These are phyloP conservation scores for Cryptoprocta ferox DNA, from an alignment of 2,797 vertebrate species.

Conservation along the genomic window DNA sequence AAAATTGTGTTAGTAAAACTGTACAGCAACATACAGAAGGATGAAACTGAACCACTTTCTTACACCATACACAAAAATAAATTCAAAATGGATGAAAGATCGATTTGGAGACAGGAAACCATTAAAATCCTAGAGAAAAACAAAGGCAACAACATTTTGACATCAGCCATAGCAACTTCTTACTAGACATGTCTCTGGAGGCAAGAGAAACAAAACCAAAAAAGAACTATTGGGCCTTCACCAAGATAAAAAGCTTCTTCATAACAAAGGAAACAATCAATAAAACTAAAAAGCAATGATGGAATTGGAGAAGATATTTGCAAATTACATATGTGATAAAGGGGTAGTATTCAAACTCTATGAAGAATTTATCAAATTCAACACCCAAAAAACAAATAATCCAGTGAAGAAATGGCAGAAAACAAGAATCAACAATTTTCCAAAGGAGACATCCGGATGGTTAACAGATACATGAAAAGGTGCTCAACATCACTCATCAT, in stretches of 20 bases:
- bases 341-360: not conserved
- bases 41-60: not conserved
- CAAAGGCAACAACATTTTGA: not conserved
- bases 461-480: not conserved
- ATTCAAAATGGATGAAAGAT: not conserved
- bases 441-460: not conserved
- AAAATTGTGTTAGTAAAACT: not conserved
- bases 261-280: not conserved
- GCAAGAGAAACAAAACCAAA: not conserved
- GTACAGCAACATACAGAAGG: not conserved
- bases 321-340: not conserved
- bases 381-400: not conserved
- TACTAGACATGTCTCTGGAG: not conserved
- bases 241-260: not conserved
- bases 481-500: not conserved
- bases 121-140: not conserved
- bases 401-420: not conserved
- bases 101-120: not conserved
- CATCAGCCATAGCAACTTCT: not conserved
- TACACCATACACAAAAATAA: not conserved
- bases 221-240: not conserved
- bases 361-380: not conserved
- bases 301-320: not conserved
- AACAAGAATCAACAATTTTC: not conserved
- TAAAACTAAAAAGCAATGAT: not conserved